phyloP scores from a whole-genome alignment of 1,140 invertebrate genomes.

The Papilio xuthus region DNA sequence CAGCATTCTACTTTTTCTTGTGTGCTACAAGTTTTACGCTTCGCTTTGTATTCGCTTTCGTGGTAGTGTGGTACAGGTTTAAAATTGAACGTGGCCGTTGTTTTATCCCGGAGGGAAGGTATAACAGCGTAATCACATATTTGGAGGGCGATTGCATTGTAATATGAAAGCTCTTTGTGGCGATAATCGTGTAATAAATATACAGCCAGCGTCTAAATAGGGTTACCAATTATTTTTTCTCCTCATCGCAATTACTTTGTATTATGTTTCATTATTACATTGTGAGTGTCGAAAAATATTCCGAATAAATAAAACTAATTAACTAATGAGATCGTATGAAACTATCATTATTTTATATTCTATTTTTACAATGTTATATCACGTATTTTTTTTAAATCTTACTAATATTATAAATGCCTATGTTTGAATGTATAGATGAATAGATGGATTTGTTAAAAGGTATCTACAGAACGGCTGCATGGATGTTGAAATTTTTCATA shows the following conservation, averaged over 20 bases:
- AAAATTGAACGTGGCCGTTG: constrained; percentile 45
- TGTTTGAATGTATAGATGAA: too few species aligned
- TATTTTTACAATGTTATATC: too few species aligned
- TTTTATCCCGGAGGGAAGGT: constrained; percentile 39
- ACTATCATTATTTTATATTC: too few species aligned
- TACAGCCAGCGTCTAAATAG: constrained; percentile 39
- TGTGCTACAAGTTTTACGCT: neutral
- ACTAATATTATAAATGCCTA: too few species aligned
- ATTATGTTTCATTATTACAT: neutral
- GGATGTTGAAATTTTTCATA: too few species aligned
- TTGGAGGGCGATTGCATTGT: constrained; percentile 51
- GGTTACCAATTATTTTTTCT: constrained; percentile 22
- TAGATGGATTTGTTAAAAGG: too few species aligned
- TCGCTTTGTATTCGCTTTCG: neutral
- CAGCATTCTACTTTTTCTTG: neutral
- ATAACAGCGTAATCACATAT: constrained; percentile 55
- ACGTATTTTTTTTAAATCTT: too few species aligned
- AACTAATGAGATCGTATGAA: too few species aligned
- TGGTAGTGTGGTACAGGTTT: constrained; percentile 10
- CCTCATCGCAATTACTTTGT: neutral
- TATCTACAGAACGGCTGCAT: too few species aligned
- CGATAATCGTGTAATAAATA: constrained; percentile 66
- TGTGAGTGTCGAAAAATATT: too few species aligned
- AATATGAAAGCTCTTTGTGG: constrained; percentile 59
- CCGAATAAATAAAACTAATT: too few species aligned